phyloP scores from a whole-genome alignment of 2,888 invertebrate genomes.

The Drosophila birchii region DNA sequence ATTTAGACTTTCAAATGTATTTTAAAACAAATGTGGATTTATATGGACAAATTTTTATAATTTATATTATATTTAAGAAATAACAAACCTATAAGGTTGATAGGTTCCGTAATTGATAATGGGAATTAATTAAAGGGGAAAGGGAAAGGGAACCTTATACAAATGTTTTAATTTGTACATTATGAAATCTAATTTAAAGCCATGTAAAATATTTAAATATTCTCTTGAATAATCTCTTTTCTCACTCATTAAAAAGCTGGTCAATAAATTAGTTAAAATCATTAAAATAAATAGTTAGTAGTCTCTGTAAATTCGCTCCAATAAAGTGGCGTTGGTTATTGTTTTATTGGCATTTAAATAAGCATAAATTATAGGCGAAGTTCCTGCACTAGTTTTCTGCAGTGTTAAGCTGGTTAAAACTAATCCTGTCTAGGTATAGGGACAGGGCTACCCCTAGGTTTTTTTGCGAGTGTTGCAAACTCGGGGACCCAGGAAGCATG shows the following conservation, averaged over 20 bases:
- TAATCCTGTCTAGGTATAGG: background rate
- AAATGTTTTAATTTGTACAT: too few species aligned
- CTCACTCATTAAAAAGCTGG: background rate
- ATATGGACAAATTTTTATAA: too few species aligned
- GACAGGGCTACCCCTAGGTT: background rate
- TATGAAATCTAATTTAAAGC: too few species aligned
- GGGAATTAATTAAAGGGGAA: background rate
- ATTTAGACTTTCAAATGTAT: too few species aligned
- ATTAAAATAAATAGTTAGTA: background rate
- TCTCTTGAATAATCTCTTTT: background rate
- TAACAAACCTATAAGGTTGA: background rate
- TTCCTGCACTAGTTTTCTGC: background rate
- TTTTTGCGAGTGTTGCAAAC: conserved; percentile 12
- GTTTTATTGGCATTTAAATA: conserved; percentile 3
- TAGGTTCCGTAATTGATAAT: background rate
- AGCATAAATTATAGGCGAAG: background rate
- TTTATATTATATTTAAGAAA: too few species aligned
- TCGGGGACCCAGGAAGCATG: conserved; percentile 13
- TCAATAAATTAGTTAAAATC: conserved; percentile 1
- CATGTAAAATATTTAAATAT: background rate
- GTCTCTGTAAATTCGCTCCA: background rate
- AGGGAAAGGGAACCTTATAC: too few species aligned
- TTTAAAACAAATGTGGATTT: too few species aligned
- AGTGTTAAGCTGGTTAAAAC: background rate
- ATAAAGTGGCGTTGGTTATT: background rate